Evolutionary conservation across 2,888 invertebrate genomes (phyloP).

Genomic region (Phrixothrix hirtus): DNA sequence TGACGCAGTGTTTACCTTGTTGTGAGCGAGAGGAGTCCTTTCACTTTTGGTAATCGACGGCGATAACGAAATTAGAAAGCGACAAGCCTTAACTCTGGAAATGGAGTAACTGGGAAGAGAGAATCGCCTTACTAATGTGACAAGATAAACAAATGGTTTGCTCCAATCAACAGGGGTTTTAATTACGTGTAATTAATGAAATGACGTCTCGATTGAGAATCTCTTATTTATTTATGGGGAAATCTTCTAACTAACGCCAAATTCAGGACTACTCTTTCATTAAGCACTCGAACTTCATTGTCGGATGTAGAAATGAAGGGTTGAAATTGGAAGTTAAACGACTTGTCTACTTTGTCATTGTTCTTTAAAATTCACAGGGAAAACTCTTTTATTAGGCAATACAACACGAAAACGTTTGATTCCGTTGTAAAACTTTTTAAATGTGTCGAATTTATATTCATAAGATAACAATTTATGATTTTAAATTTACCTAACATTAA

Average conservation of each 20-base stretch:
- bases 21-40: constrained; percentile 37
- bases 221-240: constrained; percentile 22
- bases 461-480: no score
- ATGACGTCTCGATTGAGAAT: constrained; percentile 45
- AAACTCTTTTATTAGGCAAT: no score
- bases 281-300: constrained; percentile 14
- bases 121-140: constrained; percentile 34
- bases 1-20: constrained; percentile 50
- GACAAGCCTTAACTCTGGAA: constrained; percentile 7
- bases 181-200: constrained; percentile 52
- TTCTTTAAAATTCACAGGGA: no score
- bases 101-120: constrained; percentile 15
- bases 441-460: no score
- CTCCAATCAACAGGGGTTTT: constrained; percentile 52
- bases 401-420: no score
- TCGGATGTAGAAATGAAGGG: constrained; percentile 16
- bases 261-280: constrained; percentile 17
- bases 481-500: no score
- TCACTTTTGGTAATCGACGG: constrained; percentile 33
- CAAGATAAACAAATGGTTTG: constrained; percentile 49
- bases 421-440: no score
- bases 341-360: no score
- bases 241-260: constrained; percentile 14
- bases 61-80: constrained; percentile 32
- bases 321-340: no score